Conservation (phyloP, 2,797 vertebrate genomes). For the Helostoma temminkii region DNA sequence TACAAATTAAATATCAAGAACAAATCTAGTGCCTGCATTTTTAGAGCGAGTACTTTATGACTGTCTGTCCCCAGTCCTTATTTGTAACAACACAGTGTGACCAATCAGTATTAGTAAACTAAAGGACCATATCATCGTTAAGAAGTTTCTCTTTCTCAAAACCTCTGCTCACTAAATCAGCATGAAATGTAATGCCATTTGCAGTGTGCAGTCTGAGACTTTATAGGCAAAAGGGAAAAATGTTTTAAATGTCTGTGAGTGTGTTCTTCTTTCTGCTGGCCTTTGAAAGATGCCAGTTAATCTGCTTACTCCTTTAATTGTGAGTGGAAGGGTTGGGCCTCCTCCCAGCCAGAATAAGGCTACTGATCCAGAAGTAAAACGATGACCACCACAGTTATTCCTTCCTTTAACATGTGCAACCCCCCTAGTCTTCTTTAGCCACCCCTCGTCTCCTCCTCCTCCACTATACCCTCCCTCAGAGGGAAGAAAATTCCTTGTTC, state of each 20-base stretch:
- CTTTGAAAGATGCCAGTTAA: conserved; percentile 87
- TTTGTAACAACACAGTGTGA: conserved; percentile 75
- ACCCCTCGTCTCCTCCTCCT: conserved; percentile 67
- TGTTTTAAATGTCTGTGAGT: conserved; percentile 81
- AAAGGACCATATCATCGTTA: conserved; percentile 84
- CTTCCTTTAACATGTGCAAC: conserved; percentile 86
- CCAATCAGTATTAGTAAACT: conserved; percentile 77
- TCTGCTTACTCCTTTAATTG: conserved; percentile 90
- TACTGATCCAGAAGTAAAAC: conserved; percentile 92
- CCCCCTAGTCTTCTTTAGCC: conserved; percentile 74
- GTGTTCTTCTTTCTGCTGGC: conserved; percentile 81
- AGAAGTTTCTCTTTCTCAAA: conserved; percentile 72
- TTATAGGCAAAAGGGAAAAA: conserved; percentile 56
- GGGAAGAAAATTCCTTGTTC: conserved; percentile 86
- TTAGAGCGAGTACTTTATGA: not conserved
- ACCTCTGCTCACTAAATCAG: conserved; percentile 83
- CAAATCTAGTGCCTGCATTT: no score
- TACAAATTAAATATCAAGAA: conserved; percentile 11
- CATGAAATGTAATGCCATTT: conserved; percentile 91
- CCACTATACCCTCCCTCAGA: conserved; percentile 65
- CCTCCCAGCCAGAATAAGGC: conserved; percentile 85
- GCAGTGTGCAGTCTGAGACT: conserved; percentile 63
- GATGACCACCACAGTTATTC: conserved; percentile 90
- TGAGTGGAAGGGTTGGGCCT: conserved; percentile 80
- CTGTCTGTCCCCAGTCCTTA: conserved; percentile 23